A percentile compares a stretch with the other conserved stretches of the same genome.
Evolutionary conservation across 2,888 invertebrate species (phyloP).

Genomic region (Rhabditoides inermis): DNA sequence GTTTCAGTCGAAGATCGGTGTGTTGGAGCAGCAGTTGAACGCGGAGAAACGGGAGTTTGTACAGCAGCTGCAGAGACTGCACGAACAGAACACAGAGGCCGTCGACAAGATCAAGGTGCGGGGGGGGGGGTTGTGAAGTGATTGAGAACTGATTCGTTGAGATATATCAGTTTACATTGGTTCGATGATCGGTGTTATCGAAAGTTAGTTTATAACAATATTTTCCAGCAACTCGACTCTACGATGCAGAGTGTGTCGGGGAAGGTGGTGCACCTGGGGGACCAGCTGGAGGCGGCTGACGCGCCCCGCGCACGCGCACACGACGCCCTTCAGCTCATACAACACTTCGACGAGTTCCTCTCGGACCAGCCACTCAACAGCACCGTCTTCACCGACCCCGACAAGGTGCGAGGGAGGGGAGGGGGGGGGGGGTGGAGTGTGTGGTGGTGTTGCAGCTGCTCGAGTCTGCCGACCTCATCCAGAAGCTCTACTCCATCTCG

Average conservation of each 20-base stretch:
- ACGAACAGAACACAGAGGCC: conserved; percentile 44
- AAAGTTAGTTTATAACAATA: too few species aligned
- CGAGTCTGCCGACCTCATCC: conserved; percentile 92
- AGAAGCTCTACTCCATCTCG: conserved; percentile 86
- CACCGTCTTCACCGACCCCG: conserved; percentile 76
- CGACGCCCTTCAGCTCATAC: conserved; percentile 84
- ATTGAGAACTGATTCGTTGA: not conserved
- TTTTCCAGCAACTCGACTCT: conserved; percentile 78
- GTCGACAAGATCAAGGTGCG: conserved; percentile 43
- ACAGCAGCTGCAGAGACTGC: conserved; percentile 37
- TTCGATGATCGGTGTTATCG: not conserved
- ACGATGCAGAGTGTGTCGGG: conserved; percentile 93
- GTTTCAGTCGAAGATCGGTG: conserved; percentile 40
- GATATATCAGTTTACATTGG: not conserved
- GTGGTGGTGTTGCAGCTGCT: conserved; percentile 63
- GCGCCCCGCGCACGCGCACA: conserved; percentile 71
- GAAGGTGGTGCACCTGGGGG: conserved; percentile 93
- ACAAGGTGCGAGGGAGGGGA: conserved; percentile 60
- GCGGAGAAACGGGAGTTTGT: conserved; percentile 48
- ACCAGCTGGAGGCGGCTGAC: conserved; percentile 76
- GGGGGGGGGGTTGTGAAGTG: not conserved
- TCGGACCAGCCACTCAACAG: conserved; percentile 75
- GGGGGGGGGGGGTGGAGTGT: conserved; percentile 68
- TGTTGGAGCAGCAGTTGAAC: conserved; percentile 41
- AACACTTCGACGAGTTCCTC: conserved; percentile 82